Conservation (phyloP, 2,113 vertebrate species). For the Sinosuthora webbiana region DNA sequence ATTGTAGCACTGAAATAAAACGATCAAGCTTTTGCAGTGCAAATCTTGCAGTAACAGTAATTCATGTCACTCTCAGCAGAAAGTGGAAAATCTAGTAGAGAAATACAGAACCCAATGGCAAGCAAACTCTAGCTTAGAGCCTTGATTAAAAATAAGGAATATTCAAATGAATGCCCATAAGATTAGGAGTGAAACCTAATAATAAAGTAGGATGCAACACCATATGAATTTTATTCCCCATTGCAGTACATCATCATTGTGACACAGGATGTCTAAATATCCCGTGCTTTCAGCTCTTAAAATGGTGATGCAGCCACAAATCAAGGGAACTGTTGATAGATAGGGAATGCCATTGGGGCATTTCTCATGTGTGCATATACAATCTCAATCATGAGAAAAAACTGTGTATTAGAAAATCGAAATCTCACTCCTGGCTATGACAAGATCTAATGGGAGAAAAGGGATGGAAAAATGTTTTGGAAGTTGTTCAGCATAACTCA, state of each 20-base stretch:
- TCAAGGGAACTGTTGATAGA: slow-evolving; percentile 35
- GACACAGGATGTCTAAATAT: slow-evolving; percentile 17
- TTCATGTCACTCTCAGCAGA: neutral
- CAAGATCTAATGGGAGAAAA: neutral
- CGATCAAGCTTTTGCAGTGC: neutral
- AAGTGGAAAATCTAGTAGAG: neutral
- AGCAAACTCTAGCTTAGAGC: neutral
- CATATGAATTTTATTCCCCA: neutral
- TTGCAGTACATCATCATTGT: neutral
- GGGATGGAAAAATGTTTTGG: neutral
- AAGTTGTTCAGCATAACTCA: neutral
- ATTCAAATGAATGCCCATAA: neutral
- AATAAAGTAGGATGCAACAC: neutral
- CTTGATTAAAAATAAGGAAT: neutral
- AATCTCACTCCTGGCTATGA: neutral
- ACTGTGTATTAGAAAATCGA: neutral
- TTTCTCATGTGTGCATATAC: neutral
- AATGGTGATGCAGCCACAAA: neutral
- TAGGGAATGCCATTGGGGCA: neutral
- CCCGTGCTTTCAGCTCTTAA: neutral
- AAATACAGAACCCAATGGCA: neutral
- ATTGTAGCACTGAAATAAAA: neutral
- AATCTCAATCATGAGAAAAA: slow-evolving; percentile 43
- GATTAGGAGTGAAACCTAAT: neutral
- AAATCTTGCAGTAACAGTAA: neutral